phyloP scores from a whole-genome alignment of 2,888 invertebrate genomes.

The Troides aeacus region DNA sequence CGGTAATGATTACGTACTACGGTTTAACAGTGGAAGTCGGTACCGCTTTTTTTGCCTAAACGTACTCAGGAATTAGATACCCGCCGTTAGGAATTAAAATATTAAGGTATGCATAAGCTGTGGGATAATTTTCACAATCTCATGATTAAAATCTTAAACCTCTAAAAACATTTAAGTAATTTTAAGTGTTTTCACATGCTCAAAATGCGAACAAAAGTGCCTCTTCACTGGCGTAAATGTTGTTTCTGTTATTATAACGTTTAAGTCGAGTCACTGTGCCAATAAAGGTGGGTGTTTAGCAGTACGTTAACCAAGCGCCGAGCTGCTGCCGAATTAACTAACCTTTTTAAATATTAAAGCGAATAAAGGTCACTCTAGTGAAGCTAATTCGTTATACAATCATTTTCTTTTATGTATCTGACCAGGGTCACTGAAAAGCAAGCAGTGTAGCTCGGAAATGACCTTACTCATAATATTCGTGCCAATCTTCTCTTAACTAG shows the following conservation, averaged over 20 bases:
- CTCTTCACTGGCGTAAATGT: conserved; percentile 33
- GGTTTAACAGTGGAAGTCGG: too few relatives aligned
- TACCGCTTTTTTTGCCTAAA: too few relatives aligned
- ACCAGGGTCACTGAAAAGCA: background rate
- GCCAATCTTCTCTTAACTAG: too few relatives aligned
- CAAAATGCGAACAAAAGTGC: conserved; percentile 19
- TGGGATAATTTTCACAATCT: background rate
- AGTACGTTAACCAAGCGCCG: conserved; percentile 75
- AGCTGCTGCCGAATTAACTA: conserved; percentile 70
- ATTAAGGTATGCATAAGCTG: background rate
- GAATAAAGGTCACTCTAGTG: conserved; percentile 18
- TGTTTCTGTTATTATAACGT: conserved; percentile 69
- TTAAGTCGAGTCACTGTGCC: conserved; percentile 59
- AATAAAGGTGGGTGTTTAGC: conserved; percentile 78
- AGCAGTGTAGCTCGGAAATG: too few relatives aligned
- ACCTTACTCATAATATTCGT: background rate
- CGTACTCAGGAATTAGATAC: too few relatives aligned
- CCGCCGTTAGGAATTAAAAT: too few relatives aligned
- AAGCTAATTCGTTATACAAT: conserved; percentile 1
- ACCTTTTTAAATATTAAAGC: conserved; percentile 75
- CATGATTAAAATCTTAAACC: background rate
- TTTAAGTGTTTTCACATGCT: conserved; percentile 7
- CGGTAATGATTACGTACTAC: too few relatives aligned
- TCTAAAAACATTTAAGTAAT: conserved; percentile 18
- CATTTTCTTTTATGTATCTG: background rate